Percentiles rank a stretch among this genome's conserved stretches.
phyloP scores from a whole-genome alignment of 2,888 invertebrate genomes.

The Empis livida region DNA sequence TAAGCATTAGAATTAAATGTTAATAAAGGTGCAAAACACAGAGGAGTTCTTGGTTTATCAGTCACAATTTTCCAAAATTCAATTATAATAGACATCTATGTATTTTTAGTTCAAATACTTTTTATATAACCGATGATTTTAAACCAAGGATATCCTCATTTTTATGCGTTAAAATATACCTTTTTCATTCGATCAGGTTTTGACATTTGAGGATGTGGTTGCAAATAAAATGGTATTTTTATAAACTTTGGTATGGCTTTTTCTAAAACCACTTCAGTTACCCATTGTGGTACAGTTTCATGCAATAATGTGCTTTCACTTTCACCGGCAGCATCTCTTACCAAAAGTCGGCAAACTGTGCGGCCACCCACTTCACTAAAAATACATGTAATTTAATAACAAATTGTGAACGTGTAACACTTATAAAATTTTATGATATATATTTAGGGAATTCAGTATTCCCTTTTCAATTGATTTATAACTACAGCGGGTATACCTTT shows the following conservation, averaged over 20 bases:
- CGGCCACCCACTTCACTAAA: conserved; percentile 87
- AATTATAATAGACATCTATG: background rate
- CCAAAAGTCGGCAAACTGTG: conserved; percentile 77
- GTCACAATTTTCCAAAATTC: background rate
- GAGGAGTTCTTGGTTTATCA: background rate
- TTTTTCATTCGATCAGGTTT: conserved; percentile 66
- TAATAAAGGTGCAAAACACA: background rate
- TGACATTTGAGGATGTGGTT: conserved; percentile 69
- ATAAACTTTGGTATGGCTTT: conserved; percentile 90
- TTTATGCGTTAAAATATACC: conserved; percentile 39
- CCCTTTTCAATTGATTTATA: too few relatives aligned
- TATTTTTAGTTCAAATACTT: too few relatives aligned
- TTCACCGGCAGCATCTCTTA: conserved; percentile 88
- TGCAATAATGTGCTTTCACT: conserved; percentile 83
- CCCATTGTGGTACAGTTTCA: conserved; percentile 93
- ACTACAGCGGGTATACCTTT: too few relatives aligned
- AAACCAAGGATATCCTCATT: background rate
- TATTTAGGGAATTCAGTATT: too few relatives aligned
- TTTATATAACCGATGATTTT: background rate
- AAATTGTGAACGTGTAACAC: conserved; percentile 4
- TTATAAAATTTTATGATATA: too few relatives aligned
- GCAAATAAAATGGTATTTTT: conserved; percentile 92
- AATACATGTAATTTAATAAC: conserved; percentile 5
- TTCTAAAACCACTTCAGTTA: conserved; percentile 86
- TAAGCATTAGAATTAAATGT: conserved; percentile 2